Percentiles rank a stretch among this genome's conserved stretches.
phyloP scores from a whole-genome alignment of 2,888 invertebrate species.

The Zygogramma bicolorata region DNA sequence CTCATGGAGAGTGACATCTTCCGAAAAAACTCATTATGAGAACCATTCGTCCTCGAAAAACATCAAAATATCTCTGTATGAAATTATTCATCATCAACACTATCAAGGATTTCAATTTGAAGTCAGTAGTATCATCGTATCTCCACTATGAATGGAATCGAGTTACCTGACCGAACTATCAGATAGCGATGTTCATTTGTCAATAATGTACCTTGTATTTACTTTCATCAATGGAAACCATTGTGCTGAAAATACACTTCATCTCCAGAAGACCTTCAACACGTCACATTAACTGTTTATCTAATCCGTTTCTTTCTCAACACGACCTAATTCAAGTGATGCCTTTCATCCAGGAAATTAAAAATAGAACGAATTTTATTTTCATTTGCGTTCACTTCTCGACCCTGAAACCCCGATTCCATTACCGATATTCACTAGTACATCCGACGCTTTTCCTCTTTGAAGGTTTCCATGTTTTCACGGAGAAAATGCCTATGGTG shows the following conservation, averaged over 20 bases:
- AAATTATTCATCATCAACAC: too few relatives aligned
- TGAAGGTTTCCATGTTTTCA: constrained; percentile 4
- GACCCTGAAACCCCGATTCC: not conserved
- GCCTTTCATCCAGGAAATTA: not conserved
- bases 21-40: too few relatives aligned
- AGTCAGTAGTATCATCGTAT: too few relatives aligned
- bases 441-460: constrained; percentile 5
- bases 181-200: not conserved
- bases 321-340: not conserved
- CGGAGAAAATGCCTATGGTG: not conserved
- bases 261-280: not conserved
- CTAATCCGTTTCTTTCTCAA: not conserved
- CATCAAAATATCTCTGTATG: too few relatives aligned
- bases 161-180: too few relatives aligned
- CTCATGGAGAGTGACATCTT: too few relatives aligned
- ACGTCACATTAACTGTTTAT: not conserved
- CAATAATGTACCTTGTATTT: not conserved
- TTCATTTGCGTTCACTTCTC: not conserved
- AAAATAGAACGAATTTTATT: constrained; percentile 5
- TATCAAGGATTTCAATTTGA: too few relatives aligned
- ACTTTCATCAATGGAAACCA: not conserved
- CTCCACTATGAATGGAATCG: too few relatives aligned
- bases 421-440: constrained; percentile 6
- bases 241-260: not conserved
- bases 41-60: too few relatives aligned